phyloP scores from a whole-genome alignment of 92 coral and sea anemone species.

The Pocillopora meandrina region DNA sequence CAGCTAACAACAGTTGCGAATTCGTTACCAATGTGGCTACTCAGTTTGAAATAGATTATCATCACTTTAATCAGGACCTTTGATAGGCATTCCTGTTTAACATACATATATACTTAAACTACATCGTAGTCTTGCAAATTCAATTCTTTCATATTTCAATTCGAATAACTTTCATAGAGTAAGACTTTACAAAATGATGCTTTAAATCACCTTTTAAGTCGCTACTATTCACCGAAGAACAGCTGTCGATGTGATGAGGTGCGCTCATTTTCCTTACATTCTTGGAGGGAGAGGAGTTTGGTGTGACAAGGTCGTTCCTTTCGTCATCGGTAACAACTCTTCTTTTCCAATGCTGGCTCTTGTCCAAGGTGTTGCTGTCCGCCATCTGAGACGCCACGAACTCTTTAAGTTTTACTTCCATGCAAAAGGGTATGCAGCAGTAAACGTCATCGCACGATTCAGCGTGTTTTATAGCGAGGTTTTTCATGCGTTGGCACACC shows the following conservation, averaged over 20 bases:
- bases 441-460: background rate
- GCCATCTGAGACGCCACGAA: background rate
- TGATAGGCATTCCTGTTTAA: too few relatives aligned
- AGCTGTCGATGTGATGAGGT: background rate
- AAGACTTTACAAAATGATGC: too few relatives aligned
- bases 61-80: too few relatives aligned
- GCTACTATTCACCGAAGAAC: background rate
- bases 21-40: too few relatives aligned
- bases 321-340: background rate
- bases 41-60: too few relatives aligned
- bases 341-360: background rate
- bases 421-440: constrained; percentile 33
- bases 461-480: constrained; percentile 25
- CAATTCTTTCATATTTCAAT: too few relatives aligned
- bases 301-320: background rate
- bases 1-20: too few relatives aligned
- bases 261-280: background rate
- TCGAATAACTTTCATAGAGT: too few relatives aligned
- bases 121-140: too few relatives aligned
- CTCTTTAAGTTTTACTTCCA: constrained; percentile 16
- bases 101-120: too few relatives aligned
- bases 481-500: constrained; percentile 21
- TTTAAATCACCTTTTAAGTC: too few relatives aligned
- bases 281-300: background rate
- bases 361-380: background rate